Evolutionary conservation across 2,888 invertebrate genomes (phyloP).

Genomic region (Mechanitis mazaeus): DNA sequence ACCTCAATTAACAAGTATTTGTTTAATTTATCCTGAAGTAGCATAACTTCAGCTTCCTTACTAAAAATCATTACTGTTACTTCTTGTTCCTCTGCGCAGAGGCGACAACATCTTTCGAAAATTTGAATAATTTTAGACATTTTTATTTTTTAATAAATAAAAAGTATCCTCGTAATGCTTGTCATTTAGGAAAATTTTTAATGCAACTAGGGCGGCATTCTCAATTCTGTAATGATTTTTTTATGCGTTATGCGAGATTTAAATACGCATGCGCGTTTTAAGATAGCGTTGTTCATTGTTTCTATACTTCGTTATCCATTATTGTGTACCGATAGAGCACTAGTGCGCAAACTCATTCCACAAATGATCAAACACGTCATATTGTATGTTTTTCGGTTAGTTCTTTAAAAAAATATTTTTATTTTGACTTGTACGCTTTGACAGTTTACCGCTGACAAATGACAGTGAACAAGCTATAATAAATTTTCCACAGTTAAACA

Average conservation of each 20-base stretch:
- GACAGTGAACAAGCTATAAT: too few species aligned
- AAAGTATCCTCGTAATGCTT: not conserved
- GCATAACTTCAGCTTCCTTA: conserved; percentile 79
- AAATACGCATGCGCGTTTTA: conserved; percentile 34
- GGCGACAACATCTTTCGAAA: conserved; percentile 77
- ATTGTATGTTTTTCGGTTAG: too few species aligned
- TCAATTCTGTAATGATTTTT: conserved; percentile 53
- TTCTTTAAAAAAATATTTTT: too few species aligned
- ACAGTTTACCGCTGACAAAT: too few species aligned
- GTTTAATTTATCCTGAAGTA: conserved; percentile 80
- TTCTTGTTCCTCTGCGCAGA: conserved; percentile 79
- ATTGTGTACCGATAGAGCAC: conserved; percentile 16
- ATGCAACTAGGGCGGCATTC: conserved; percentile 10
- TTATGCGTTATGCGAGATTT: conserved; percentile 35
- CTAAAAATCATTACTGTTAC: conserved; percentile 80
- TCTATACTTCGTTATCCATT: conserved; percentile 38
- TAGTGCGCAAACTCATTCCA: conserved; percentile 38
- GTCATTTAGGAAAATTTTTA: not conserved
- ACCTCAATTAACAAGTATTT: conserved; percentile 83
- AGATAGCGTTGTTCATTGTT: conserved; percentile 36
- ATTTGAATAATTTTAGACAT: conserved; percentile 28
- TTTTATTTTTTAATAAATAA: conserved; percentile 14
- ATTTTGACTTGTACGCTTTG: too few species aligned
- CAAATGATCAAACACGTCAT: conserved; percentile 7
- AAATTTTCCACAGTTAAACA: too few species aligned